phyloP scores from a whole-genome alignment of 2,797 vertebrate genomes.

The Micromesistius poutassou region DNA sequence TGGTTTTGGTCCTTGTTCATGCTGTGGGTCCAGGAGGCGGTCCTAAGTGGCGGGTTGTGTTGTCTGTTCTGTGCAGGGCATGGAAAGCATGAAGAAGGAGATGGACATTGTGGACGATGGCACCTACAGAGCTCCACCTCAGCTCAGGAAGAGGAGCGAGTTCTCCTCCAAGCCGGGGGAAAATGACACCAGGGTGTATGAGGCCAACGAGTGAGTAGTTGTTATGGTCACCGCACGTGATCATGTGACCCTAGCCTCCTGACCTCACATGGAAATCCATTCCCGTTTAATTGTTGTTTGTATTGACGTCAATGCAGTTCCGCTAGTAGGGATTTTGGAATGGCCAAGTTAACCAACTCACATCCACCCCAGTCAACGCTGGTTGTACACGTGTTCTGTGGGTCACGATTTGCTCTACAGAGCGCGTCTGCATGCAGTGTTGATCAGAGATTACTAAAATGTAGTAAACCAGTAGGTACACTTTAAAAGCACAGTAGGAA shows the following conservation, averaged over 20 bases:
- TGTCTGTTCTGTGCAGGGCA: slow-evolving; percentile 66
- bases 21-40: neutral
- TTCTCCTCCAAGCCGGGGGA: slow-evolving; percentile 76
- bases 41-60: neutral
- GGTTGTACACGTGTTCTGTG: neutral
- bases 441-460: neutral
- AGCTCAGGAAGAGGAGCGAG: slow-evolving; percentile 86
- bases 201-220: slow-evolving; percentile 84
- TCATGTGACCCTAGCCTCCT: neutral
- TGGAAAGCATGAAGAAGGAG: slow-evolving; percentile 87
- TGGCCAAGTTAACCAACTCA: too few species aligned
- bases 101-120: slow-evolving; percentile 81
- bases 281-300: too few species aligned
- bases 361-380: too few species aligned
- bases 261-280: neutral
- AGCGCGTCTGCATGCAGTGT: too few species aligned
- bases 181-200: slow-evolving; percentile 76
- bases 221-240: neutral
- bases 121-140: slow-evolving; percentile 81
- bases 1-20: neutral
- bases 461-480: neutral
- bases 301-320: too few species aligned
- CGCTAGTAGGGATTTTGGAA: too few species aligned
- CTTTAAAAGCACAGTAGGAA: neutral
- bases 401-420: neutral